Base-by-base conservation (phyloP, 2,113 vertebrate genomes). In the Ardeotis arabs region DNA sequence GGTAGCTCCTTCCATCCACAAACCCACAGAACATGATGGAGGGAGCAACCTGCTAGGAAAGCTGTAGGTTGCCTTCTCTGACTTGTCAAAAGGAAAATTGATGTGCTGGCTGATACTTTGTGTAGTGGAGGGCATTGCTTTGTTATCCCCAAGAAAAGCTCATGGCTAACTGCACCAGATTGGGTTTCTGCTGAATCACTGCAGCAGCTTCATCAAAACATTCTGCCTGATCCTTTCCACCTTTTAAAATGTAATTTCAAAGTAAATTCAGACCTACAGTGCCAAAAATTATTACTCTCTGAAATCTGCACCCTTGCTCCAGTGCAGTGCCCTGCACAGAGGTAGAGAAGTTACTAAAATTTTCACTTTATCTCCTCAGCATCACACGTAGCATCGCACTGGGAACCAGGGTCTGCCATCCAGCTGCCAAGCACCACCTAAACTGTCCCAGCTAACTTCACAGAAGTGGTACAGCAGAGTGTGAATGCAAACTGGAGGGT, bases 391-490 rank as follows among this genome's bases (percentile, higher is more conserved):
- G 22, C 37, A 44, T 44, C 14, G 41, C 41, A 10, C 22, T 11
- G 24, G 6, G 53, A 78, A 47, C 20, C 47, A 56, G 14, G 20
- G 3, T 79, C 39, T 81, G 49, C 55, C 64, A 31, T 28, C 47
- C 31, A 44, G 27, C 37, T 60, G 3, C n/a, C 9, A n/a, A 55
- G 64, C 45, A 37, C 14, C 59, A 59, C 29, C 50, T 19, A 37
- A 47, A 84, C 24, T 27, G 27, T 16, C 16, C 25, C 22, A 27
- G 12, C 3, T n/a, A 35, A 27, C 29, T 41, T 53, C 3, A 13
- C 12, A 17, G 4, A 20, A 76, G 7, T 13, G 5, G 7, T 1
- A 2, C 0, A 41, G 56, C 0, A 31, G 9, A 1, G 7, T 33
- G 22, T 15, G 22, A 10, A 39, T 0, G 20, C 37, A 49, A 52